A percentile compares a stretch with the other conserved stretches of the same genome.
phyloP scores from a whole-genome alignment of 2,113 vertebrate species.

The Strigops habroptila region DNA sequence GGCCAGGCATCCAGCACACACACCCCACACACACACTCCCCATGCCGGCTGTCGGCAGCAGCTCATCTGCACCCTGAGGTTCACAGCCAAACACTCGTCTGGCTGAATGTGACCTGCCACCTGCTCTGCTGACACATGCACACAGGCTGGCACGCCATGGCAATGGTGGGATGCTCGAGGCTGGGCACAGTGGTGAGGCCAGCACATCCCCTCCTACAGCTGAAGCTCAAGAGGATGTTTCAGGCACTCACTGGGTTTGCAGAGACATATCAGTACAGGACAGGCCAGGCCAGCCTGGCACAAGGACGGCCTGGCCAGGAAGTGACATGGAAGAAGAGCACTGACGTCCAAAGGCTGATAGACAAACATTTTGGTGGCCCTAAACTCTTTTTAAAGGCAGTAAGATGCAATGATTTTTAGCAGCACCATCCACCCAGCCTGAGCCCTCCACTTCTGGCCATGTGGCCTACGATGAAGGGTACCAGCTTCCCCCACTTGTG shows the following conservation, averaged over 20 bases:
- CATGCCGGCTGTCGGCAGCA: rapidly evolving
- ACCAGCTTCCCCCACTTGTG: too few species aligned
- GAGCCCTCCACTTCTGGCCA: neutral
- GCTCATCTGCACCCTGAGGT: neutral
- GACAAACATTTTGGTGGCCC: neutral
- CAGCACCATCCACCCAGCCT: neutral
- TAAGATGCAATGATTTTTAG: neutral
- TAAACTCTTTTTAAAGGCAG: neutral
- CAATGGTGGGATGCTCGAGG: neutral
- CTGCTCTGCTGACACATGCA: neutral
- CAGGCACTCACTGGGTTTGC: neutral
- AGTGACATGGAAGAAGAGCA: neutral
- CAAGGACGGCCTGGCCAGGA: neutral
- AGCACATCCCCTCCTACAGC: neutral
- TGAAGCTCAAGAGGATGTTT: neutral
- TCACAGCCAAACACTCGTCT: neutral
- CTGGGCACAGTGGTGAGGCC: neutral
- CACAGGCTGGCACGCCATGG: rapidly evolving
- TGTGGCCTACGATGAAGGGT: rapidly evolving
- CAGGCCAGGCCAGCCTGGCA: neutral
- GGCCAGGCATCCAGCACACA: neutral
- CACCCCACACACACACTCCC: rapidly evolving
- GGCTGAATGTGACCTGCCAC: neutral
- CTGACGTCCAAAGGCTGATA: neutral
- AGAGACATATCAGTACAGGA: rapidly evolving